phyloP scores from a whole-genome alignment of 2,888 invertebrate genomes.

The Thalpophila matura region DNA sequence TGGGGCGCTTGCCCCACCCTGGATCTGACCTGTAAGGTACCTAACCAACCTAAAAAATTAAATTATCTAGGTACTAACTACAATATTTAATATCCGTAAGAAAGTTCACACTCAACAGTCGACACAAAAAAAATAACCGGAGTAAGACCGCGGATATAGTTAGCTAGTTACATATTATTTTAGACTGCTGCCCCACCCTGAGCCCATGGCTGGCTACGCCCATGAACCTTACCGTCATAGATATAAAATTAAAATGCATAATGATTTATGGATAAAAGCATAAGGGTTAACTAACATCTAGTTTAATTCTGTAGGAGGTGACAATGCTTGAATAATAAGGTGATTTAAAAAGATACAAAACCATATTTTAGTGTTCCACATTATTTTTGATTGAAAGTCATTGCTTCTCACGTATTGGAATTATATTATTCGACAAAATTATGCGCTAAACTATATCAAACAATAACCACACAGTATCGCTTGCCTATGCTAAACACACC shows the following conservation, averaged over 20 bases:
- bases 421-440: constrained; percentile 32
- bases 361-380: constrained; percentile 56
- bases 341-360: constrained; percentile 62
- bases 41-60: too few species aligned
- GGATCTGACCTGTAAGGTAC: too few species aligned
- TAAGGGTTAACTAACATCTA: constrained; percentile 60
- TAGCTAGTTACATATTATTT: too few species aligned
- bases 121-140: too few species aligned
- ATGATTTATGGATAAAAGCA: constrained; percentile 1
- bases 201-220: too few species aligned
- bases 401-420: constrained; percentile 60
- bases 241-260: background rate
- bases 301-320: constrained; percentile 77
- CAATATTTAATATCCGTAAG: too few species aligned
- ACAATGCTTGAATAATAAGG: constrained; percentile 73
- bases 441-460: constrained; percentile 36
- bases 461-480: constrained; percentile 54
- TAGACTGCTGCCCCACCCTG: too few species aligned
- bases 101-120: too few species aligned
- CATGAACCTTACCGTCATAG: too few species aligned
- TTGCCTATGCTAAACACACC: constrained; percentile 52
- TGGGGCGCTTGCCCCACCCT: too few species aligned
- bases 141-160: too few species aligned
- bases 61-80: too few species aligned
- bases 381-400: constrained; percentile 35